These are phyloP conservation scores for Glyphotaelius pellucidus DNA, from an alignment of 2,888 invertebrate species.

Conservation along the genomic window DNA sequence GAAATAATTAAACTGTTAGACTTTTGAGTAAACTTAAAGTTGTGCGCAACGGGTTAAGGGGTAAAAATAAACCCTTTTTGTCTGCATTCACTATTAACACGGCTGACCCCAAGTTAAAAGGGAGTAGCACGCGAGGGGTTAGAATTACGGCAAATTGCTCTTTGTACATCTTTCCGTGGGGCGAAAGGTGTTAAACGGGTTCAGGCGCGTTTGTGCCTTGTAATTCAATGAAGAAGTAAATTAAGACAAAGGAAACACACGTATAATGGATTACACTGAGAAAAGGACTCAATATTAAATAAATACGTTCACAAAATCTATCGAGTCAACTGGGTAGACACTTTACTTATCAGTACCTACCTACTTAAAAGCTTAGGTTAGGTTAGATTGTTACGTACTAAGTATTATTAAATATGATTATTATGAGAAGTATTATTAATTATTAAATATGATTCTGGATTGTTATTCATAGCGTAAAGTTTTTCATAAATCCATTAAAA, in stretches of 20 bases:
- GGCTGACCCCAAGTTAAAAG: conserved; percentile 33
- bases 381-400: no score
- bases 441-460: no score
- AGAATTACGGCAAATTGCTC: conserved; percentile 52
- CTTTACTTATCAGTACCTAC: no score
- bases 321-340: no score
- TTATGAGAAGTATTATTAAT: no score
- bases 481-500: no score
- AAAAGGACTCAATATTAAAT: not conserved
- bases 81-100: conserved; percentile 18
- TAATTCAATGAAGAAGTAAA: conserved; percentile 15
- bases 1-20: not conserved
- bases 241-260: conserved; percentile 2
- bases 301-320: not conserved
- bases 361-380: no score
- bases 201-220: not conserved
- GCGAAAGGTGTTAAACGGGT: conserved; percentile 50
- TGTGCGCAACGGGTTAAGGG: conserved; percentile 22
- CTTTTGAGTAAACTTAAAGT: not conserved
- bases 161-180: conserved; percentile 44
- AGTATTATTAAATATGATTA: no score
- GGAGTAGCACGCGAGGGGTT: conserved; percentile 44
- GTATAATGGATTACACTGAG: not conserved
- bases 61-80: conserved; percentile 43
- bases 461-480: no score